Evolutionary conservation across 2,113 vertebrate genomes (phyloP), one percentile per base, ranked within the genome.

Genomic region (Paramormyrops kingsleyae): DNA sequence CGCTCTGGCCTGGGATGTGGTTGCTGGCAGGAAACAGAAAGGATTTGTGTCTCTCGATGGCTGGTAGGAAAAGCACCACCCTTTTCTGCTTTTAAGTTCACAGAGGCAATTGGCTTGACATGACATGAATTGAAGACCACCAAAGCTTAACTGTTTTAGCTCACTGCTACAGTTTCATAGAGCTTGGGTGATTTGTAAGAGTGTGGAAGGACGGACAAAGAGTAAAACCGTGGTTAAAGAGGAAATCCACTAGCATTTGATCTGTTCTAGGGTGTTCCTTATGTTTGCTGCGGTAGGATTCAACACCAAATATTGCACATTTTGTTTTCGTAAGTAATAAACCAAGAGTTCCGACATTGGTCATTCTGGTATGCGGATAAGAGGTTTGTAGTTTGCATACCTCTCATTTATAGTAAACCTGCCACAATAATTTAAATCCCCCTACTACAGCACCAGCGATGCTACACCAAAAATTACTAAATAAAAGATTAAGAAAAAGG

Each of bases 91-190:
- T 49, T 87, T 87, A 87, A 84, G 83, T 84, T 47, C 83, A 77
- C 35, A 89, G 90, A 91, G 91, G 92, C 92, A 92, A 94, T 93
- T 93, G 94, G 91, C 91, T 89, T 93, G 93, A 94, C 93, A 94
- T 92, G 89, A 88, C 89, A 84, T 93, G 94, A 92, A 93, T 93
- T 90, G 49, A 88, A 92, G 93, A 88, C 90, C 92, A 90, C 91
- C 85, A 89, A 92, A 92, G 90, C 88, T 91, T 91, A 24, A 88
- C 88, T 31, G 89, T 92, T 92, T n/a, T 77, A 91, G 92, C 92
- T 90, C 90, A 91, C 87, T 66, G 27, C 66, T 88, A 88, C 90
- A 83, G 91, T 2, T 39, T 35, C 27, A 5, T 39, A 53, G 50
- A 52, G 50, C 85, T 53, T 53, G 44, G 9, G 50, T 53, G 85